These are phyloP conservation scores for Aphis craccivora DNA, from an alignment of 1,140 invertebrate species.

Conservation along the genomic window DNA sequence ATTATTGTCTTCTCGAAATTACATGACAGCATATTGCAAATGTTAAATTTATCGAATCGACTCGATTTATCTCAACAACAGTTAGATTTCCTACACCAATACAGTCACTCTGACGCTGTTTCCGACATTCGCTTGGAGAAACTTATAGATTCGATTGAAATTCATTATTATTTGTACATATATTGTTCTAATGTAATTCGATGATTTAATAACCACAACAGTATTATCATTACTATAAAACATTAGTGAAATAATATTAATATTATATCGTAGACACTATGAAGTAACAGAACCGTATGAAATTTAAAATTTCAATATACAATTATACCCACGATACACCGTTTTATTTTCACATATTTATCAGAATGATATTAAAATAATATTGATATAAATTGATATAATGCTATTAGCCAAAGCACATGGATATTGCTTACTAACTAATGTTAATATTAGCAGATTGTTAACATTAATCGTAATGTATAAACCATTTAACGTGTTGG, in stretches of 20 bases:
- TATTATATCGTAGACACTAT: not conserved
- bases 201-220: not conserved
- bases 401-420: not conserved
- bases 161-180: not conserved
- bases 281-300: not conserved
- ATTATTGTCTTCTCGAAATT: not conserved
- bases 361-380: not conserved
- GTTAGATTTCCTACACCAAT: not conserved
- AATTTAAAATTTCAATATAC: not conserved
- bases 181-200: not conserved
- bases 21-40: not conserved
- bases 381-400: rapidly evolving
- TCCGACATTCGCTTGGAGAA: not conserved
- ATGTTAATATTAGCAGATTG: not conserved
- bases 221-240: not conserved
- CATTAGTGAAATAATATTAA: not conserved
- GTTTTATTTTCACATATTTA: not conserved
- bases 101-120: not conserved
- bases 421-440: not conserved
- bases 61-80: not conserved
- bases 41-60: not conserved
- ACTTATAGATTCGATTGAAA: not conserved
- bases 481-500: not conserved
- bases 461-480: not conserved
- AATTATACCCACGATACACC: not conserved